Base-by-base conservation (phyloP, 2,797 vertebrate species). In the Cyclopterus lumpus region DNA sequence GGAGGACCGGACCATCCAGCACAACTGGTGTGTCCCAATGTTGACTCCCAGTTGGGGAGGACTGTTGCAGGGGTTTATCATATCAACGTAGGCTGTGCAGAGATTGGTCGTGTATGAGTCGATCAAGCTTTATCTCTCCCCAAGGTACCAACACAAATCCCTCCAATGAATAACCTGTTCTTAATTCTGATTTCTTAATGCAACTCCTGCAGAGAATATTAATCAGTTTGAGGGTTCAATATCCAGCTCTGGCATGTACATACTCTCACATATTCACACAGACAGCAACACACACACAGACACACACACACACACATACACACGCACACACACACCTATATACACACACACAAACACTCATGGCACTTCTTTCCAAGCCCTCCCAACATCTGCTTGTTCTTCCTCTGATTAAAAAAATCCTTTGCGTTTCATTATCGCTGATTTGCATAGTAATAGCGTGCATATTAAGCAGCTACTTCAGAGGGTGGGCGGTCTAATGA, bases 391-490 rank as follows among this genome's bases (percentile, higher is more conserved):
- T 97, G 96, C 94, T 93, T 94, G 85, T 83, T 89, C 91, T 91
- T 94, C 66, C 75, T 93, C 92, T 90, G 93, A 95, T 94, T 95
- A 90, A 95, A 95, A 95, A 95, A 95, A 95, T 92, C 91, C 92
- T 95, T 94, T 90, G 92, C 85, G 92, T 94, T 95, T 93, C 94
- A 96, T 96, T 97, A 96, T 94, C 87, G 87, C 95, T 94, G 89
- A 97, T 99, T 97, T 98, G 96, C 97, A 98, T 99, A 97, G 97
- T 98, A 98, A 98, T 98, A 95, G 96, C 92, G 95, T 95, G 96
- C 97, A 98, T 99, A 98, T 99, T 99, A 99, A 98, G 94, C 94
- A 96, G 95, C 95, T 95, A 96, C 96, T 97, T 97, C 95, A 97
- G 96, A 97, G 95, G 96, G 95, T 97, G 96, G 97, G 96, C 95